Evolutionary conservation across 2,113 vertebrate species (phyloP).

Genomic region (Rhynchopsitta pachyrhyncha): DNA sequence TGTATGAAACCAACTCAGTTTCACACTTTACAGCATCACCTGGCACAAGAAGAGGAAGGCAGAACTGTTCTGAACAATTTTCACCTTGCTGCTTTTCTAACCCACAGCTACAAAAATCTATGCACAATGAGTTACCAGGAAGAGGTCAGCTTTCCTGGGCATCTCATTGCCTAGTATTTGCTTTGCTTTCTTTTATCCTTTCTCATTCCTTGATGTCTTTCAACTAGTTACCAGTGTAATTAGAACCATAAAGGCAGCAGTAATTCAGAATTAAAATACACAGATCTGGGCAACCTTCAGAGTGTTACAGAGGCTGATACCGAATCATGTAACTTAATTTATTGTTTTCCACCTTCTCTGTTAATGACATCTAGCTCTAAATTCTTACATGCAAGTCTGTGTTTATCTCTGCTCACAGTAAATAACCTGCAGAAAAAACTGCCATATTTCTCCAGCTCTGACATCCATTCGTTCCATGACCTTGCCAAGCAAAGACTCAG

Average conservation of each 20-base stretch:
- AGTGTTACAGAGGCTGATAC: not conserved
- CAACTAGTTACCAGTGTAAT: not conserved
- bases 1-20: not conserved
- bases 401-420: not conserved
- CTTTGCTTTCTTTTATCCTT: not conserved
- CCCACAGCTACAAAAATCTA: not conserved
- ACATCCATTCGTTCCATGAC: not conserved
- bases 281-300: not conserved
- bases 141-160: not conserved
- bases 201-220: not conserved
- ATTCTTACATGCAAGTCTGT: fast-evolving
- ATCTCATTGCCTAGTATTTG: not conserved
- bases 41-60: not conserved
- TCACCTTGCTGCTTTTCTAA: not conserved
- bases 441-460: not conserved
- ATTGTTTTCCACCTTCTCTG: not conserved
- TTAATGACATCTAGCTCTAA: not conserved
- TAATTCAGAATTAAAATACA: not conserved
- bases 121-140: not conserved
- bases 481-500: conserved; percentile 30
- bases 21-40: not conserved
- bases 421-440: not conserved
- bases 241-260: not conserved
- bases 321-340: not conserved
- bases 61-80: not conserved